Percentiles rank a stretch among this genome's conserved stretches.
These are phyloP conservation scores for Argyresthia goedartella DNA, from an alignment of 2,888 invertebrate genomes.

Conservation along the genomic window DNA sequence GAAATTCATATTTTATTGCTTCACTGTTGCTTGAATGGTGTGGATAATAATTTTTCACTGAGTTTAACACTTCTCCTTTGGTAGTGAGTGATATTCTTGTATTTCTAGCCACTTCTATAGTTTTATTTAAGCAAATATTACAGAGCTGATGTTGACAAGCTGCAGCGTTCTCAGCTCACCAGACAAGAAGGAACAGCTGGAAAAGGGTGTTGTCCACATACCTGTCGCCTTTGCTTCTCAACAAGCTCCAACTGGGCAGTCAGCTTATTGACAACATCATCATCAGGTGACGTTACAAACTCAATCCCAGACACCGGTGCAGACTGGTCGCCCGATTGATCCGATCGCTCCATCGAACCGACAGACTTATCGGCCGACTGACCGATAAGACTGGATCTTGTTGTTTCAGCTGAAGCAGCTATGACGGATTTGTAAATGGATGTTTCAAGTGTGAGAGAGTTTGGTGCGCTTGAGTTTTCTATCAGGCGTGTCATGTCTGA, in stretches of 20 bases:
- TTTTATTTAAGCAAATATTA: no score
- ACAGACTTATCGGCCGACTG: neutral
- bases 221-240: slow-evolving; percentile 58
- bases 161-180: no score
- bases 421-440: neutral
- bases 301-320: slow-evolving; percentile 32
- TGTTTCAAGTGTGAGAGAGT: neutral
- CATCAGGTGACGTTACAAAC: slow-evolving; percentile 60
- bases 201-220: slow-evolving; percentile 9
- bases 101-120: no score
- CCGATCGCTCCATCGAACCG: neutral
- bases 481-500: slow-evolving; percentile 29
- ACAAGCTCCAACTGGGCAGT: slow-evolving; percentile 53
- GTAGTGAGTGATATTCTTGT: no score
- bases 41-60: no score
- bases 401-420: slow-evolving; percentile 13
- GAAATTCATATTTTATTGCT: no score
- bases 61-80: no score
- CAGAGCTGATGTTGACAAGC: no score
- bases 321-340: neutral
- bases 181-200: no score
- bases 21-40: no score
- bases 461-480: slow-evolving; percentile 17
- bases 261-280: slow-evolving; percentile 55
- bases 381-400: slow-evolving; percentile 20